Percentiles rank a stretch among this genome's conserved stretches.
Conservation (phyloP, 2,888 invertebrate species). For the Elgonia sp. region DNA sequence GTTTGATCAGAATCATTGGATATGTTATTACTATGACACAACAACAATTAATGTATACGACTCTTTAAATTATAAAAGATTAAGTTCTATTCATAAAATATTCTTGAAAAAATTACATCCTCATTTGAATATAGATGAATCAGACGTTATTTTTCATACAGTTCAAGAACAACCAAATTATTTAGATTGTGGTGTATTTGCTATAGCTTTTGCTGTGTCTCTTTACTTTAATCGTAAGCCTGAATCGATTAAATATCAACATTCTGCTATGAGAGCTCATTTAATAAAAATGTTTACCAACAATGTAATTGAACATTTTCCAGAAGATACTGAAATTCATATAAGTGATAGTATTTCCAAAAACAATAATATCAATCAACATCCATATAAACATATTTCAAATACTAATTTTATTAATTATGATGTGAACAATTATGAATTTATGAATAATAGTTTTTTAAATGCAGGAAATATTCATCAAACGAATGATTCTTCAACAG, state of each 20-base stretch:
- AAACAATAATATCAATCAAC: too few relatives aligned
- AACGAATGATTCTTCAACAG: too few relatives aligned
- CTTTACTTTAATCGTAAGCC: slow-evolving; percentile 13
- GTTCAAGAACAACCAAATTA: too few relatives aligned
- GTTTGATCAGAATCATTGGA: slow-evolving; percentile 18
- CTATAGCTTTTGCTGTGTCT: slow-evolving; percentile 49
- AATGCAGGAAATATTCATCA: too few relatives aligned
- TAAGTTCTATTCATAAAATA: not conserved
- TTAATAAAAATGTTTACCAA: not conserved
- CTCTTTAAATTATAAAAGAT: slow-evolving; percentile 18
- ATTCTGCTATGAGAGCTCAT: not conserved
- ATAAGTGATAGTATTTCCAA: too few relatives aligned
- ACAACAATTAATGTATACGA: slow-evolving; percentile 18
- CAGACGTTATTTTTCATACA: not conserved
- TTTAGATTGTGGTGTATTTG: slow-evolving; percentile 47
- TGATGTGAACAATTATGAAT: too few relatives aligned
- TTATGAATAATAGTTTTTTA: too few relatives aligned
- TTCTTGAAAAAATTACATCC: slow-evolving; percentile 31
- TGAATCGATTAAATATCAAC: slow-evolving; percentile 20
- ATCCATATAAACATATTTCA: not conserved
- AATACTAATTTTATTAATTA: too few relatives aligned
- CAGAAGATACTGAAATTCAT: not conserved
- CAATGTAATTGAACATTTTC: slow-evolving; percentile 16
- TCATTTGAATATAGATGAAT: slow-evolving; percentile 10
- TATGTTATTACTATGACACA: slow-evolving; percentile 35